Evolutionary conservation across 2,797 vertebrate species (phyloP), one percentile per base, ranked within the genome.

Genomic region (Sebastes alutus): DNA sequence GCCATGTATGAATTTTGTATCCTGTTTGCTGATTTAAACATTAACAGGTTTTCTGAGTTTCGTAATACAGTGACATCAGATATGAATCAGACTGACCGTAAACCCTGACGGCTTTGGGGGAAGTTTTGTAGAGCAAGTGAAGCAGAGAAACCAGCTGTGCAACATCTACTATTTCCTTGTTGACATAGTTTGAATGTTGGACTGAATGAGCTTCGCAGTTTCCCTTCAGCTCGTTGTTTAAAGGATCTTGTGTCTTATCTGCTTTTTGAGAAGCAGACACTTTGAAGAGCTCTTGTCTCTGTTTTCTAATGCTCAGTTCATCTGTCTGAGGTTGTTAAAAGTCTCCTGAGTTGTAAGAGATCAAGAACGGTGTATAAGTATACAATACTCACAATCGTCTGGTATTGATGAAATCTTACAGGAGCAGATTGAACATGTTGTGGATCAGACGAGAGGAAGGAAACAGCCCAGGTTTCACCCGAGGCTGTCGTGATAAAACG

Each of bases 91-190:
- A 22, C 54, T 42, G 49, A 52, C 10, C 1, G 29, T 54, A 3
- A 63, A 22, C 35, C 25, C 27, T 30, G 18, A 1, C 4, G 6
- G 5, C 56, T 75, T 23, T 55, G 20, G 33, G 5, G 75, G 49
- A 64, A 22, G 60, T 76, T 62, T 22, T 38, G 7, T 2, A 1
- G 30, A 23, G 32, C 46, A 23, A 18, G 16, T 7, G 56, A 72
- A 72, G 81, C 60, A 4, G 88, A 84, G 68, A 75, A 86, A 90
- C 84, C 81, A 81, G 88, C 69, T 18, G 5, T 33, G 75, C 82
- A 63, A 75, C 84, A 66, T 73, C 5, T 0, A 5, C 6, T 46
- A 8, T 42, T 75, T 87, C 72, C 77, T 87, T 85, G 80, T 88
- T 88, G 20, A 71, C 86, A 75, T 59, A 86, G 79, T 77, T 65